phyloP scores from a whole-genome alignment of 64 coral and sea anemone genomes.

The Actinia tenebrosa region DNA sequence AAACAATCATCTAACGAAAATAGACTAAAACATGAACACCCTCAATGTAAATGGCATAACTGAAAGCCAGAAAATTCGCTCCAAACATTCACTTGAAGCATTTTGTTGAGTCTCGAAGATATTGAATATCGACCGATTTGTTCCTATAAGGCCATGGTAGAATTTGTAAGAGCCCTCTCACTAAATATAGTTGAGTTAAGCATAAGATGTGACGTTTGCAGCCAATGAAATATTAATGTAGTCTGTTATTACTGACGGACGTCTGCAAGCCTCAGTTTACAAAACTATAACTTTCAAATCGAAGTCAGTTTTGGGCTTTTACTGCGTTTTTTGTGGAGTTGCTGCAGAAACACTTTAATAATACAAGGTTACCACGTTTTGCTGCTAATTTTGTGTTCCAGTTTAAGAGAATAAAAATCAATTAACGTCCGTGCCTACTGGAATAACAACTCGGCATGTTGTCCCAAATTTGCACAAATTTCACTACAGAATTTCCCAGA shows the following conservation, averaged over 20 bases:
- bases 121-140: too few species aligned
- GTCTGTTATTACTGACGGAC: neutral
- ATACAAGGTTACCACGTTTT: neutral
- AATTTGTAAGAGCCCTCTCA: too few species aligned
- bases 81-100: too few species aligned
- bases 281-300: neutral
- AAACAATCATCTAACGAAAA: neutral
- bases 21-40: too few species aligned
- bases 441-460: neutral
- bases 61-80: too few species aligned
- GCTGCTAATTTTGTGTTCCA: neutral
- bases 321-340: neutral
- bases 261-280: neutral
- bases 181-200: too few species aligned
- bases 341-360: neutral
- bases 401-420: neutral
- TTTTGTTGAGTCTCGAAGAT: too few species aligned
- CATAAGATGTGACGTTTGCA: neutral
- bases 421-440: neutral
- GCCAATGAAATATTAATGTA: neutral
- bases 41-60: too few species aligned
- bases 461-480: neutral
- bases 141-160: too few species aligned
- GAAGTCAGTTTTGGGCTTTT: neutral
- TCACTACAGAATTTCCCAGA: neutral